A percentile compares a stretch with the other conserved stretches of the same genome.
These are phyloP conservation scores for Melieria crassipennis DNA, from an alignment of 2,888 invertebrate species.

Conservation along the genomic window DNA sequence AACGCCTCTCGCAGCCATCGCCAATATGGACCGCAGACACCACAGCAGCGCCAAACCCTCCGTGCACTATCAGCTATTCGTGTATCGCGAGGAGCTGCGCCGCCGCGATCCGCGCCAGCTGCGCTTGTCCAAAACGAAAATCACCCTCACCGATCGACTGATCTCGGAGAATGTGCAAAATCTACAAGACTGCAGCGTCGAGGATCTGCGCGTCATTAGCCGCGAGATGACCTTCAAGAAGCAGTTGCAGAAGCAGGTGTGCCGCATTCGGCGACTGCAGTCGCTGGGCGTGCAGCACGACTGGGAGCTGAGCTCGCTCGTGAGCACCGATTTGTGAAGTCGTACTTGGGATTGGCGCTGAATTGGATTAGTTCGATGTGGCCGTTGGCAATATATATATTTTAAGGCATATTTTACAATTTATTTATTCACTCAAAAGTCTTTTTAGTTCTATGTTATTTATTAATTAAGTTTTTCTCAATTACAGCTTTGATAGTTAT, in stretches of 20 bases:
- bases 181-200: slow-evolving; percentile 41
- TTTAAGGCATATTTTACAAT: too few relatives aligned
- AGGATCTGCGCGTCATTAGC: slow-evolving; percentile 50
- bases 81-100: slow-evolving; percentile 51
- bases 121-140: slow-evolving; percentile 49
- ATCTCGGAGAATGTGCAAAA: slow-evolving; percentile 46
- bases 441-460: too few relatives aligned
- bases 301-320: too few relatives aligned
- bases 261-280: slow-evolving; percentile 8
- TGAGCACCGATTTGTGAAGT: too few relatives aligned
- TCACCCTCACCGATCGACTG: slow-evolving; percentile 48
- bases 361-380: too few relatives aligned
- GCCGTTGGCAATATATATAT: too few relatives aligned
- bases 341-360: too few relatives aligned
- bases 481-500: too few relatives aligned
- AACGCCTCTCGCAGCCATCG: too few relatives aligned
- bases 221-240: slow-evolving; percentile 54
- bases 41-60: slow-evolving; percentile 17
- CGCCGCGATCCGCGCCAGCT: slow-evolving; percentile 45
- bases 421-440: too few relatives aligned
- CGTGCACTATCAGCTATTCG: slow-evolving; percentile 38
- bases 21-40: neutral
- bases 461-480: too few relatives aligned
- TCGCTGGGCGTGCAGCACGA: slow-evolving; percentile 15
- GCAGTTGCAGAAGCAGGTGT: slow-evolving; percentile 46